Evolutionary conservation across 2,113 vertebrate genomes (phyloP).

Genomic region (Protomyctophum bolini): DNA sequence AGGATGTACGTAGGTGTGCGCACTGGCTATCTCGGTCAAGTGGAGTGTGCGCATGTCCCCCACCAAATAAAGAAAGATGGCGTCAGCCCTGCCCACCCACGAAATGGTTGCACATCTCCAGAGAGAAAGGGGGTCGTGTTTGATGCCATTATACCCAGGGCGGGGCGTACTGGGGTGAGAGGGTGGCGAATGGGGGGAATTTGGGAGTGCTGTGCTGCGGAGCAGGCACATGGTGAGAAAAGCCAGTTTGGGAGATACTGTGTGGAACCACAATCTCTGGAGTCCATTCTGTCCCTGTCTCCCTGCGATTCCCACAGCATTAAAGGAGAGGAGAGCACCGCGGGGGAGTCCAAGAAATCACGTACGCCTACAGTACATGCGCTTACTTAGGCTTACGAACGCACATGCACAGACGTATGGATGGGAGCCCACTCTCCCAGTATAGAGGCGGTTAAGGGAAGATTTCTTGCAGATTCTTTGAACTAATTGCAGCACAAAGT

Average conservation of each 20-base stretch:
- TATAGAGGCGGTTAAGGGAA: background rate
- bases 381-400: constrained; percentile 21
- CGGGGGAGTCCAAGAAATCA: constrained; percentile 59
- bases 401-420: constrained; percentile 15
- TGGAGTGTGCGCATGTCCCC: constrained; percentile 21
- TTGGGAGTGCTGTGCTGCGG: constrained; percentile 42
- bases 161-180: constrained; percentile 60
- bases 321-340: constrained; percentile 57
- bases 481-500: constrained; percentile 4
- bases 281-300: constrained; percentile 67
- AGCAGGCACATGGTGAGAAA: constrained; percentile 63
- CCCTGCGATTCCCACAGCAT: constrained; percentile 69
- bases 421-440: constrained; percentile 19
- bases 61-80: background rate
- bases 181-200: constrained; percentile 67
- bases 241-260: constrained; percentile 73
- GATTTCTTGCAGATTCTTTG: constrained; percentile 7
- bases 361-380: constrained; percentile 47
- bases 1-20: background rate
- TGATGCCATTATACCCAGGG: constrained; percentile 60
- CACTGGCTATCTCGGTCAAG: constrained; percentile 10
- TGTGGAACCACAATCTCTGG: constrained; percentile 78
- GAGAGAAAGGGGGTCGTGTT: constrained; percentile 46
- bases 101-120: constrained; percentile 45
- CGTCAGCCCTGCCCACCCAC: constrained; percentile 27